These are phyloP conservation scores for Apodemia zela DNA, from an alignment of 2,888 invertebrate species.

Conservation along the genomic window DNA sequence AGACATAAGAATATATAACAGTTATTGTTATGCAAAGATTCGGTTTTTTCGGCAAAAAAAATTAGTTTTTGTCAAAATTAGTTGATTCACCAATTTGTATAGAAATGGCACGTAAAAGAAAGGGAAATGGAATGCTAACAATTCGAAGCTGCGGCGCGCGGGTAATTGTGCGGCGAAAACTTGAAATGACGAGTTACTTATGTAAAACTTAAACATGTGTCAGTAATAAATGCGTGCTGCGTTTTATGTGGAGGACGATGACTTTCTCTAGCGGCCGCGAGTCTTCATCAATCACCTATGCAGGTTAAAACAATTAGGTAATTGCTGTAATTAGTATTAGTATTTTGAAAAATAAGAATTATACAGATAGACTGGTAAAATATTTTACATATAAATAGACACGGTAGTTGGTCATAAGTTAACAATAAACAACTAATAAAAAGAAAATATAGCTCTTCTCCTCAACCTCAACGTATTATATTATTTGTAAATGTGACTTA, in stretches of 20 bases:
- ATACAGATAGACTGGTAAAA: too few species aligned
- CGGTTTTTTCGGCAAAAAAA: too few species aligned
- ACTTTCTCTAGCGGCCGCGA: slow-evolving; percentile 15
- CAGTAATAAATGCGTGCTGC: not conserved
- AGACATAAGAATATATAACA: too few species aligned
- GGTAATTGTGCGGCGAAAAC: not conserved
- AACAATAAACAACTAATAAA: too few species aligned
- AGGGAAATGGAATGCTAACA: slow-evolving; percentile 2
- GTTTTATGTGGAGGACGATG: not conserved
- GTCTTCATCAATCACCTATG: not conserved
- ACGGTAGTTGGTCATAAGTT: too few species aligned
- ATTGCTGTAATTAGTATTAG: too few species aligned
- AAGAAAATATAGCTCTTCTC: too few species aligned
- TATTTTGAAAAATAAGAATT: too few species aligned
- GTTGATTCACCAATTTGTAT: not conserved
- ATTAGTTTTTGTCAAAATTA: not conserved
- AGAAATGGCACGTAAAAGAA: not conserved
- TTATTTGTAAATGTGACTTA: too few species aligned
- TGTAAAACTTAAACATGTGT: slow-evolving; percentile 1
- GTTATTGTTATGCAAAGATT: too few species aligned
- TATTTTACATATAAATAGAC: too few species aligned
- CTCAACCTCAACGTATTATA: too few species aligned
- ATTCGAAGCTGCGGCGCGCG: not conserved
- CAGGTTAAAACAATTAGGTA: not conserved
- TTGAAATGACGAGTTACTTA: slow-evolving; percentile 7